A percentile compares a stretch with the other conserved stretches of the same genome.
Evolutionary conservation across 2,113 vertebrate genomes (phyloP).

Genomic region (Myrmecophaga tridactyla): DNA sequence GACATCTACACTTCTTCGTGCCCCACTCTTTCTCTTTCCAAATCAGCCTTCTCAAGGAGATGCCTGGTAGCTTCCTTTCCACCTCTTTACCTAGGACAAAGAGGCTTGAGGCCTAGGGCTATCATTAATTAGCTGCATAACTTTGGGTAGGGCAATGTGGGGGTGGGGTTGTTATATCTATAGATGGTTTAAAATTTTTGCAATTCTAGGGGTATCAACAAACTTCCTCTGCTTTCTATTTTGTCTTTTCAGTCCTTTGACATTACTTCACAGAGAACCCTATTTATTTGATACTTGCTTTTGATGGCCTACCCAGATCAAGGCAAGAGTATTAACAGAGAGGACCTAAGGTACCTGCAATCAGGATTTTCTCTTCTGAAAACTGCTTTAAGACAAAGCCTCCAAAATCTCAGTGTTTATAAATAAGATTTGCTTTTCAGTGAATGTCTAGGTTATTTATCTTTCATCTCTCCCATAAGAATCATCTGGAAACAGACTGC

Average conservation of each 20-base stretch:
- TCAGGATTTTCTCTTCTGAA: neutral
- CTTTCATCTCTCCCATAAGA: neutral
- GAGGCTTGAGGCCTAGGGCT: neutral
- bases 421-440: neutral
- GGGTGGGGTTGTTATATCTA: neutral
- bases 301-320: neutral
- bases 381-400: slow-evolving; percentile 15
- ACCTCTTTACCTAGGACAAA: neutral
- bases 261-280: neutral
- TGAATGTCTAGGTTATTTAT: neutral
- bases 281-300: neutral
- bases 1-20: neutral
- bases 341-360: neutral
- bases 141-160: neutral
- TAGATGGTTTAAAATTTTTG: neutral
- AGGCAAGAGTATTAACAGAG: neutral
- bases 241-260: neutral
- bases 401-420: neutral
- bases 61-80: neutral
- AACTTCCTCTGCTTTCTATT: neutral
- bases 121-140: neutral
- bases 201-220: neutral
- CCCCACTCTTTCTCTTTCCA: neutral
- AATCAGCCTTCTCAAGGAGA: neutral
- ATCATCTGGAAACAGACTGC: neutral